Percentiles rank a stretch among this genome's conserved stretches.
Evolutionary conservation across 2,888 invertebrate genomes (phyloP).

Genomic region (Gandaritis pyraliata): DNA sequence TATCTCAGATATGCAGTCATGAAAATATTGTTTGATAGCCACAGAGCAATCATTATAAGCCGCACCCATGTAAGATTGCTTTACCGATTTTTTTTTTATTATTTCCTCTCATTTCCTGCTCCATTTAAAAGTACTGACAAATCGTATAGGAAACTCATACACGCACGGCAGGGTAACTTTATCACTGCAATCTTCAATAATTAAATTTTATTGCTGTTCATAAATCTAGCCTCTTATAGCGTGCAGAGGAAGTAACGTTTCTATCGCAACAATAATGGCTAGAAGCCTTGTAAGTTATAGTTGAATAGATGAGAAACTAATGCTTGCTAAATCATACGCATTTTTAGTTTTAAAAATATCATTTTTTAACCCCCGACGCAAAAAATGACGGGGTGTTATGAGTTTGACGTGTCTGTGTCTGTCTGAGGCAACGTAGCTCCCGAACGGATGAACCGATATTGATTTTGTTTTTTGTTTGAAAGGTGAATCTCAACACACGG

Average conservation of each 20-base stretch:
- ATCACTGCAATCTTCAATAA: conserved; percentile 51
- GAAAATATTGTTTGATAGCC: no score
- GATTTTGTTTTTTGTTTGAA: no score
- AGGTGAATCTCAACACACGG: no score
- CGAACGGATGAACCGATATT: no score
- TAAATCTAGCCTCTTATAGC: conserved; percentile 50
- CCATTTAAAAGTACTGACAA: conserved; percentile 26
- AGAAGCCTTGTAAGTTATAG: conserved; percentile 20
- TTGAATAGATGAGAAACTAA: conserved; percentile 1
- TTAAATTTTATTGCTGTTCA: conserved; percentile 53
- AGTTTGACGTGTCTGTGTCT: no score
- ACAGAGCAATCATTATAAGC: no score
- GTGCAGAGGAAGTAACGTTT: conserved; percentile 40
- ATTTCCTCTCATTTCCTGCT: not conserved
- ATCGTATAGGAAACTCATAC: conserved; percentile 40
- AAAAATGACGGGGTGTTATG: no score
- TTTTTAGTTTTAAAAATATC: not conserved
- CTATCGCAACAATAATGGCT: conserved; percentile 23
- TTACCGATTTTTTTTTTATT: no score
- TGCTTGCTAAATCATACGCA: not conserved
- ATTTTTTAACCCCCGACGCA: no score
- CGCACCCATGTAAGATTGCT: no score
- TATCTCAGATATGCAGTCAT: no score
- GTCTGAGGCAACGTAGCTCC: no score
- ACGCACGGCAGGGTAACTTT: conserved; percentile 40